Evolutionary conservation across 2,113 vertebrate species (phyloP).

Genomic region (cattle (Bos taurus)): ARS-UCD2.0 NC_037338.1:53513001-53513500

Average conservation of each 20-base stretch:
- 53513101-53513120: background rate
- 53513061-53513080: background rate
- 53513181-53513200: background rate
- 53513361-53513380: conserved; percentile 62
- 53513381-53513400: conserved; percentile 46
- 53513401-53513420: conserved; percentile 47
- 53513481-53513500: conserved; percentile 39
- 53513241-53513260: background rate
- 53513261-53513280: background rate
- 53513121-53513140: background rate
- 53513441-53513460: conserved; percentile 39
- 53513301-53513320: conserved; percentile 55
- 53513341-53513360: conserved; percentile 62
- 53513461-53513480: conserved; percentile 20
- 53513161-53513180: background rate
- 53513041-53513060: background rate
- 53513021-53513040: background rate
- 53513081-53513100: background rate
- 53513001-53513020: background rate
- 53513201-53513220: conserved; percentile 47
- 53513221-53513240: conserved; percentile 12
- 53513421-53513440: conserved; percentile 49
- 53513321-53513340: conserved; percentile 32
- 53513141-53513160: background rate
- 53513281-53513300: conserved; percentile 49